Conservation (phyloP, 2,113 vertebrate genomes). For the Rhinoptilus africanus region DNA sequence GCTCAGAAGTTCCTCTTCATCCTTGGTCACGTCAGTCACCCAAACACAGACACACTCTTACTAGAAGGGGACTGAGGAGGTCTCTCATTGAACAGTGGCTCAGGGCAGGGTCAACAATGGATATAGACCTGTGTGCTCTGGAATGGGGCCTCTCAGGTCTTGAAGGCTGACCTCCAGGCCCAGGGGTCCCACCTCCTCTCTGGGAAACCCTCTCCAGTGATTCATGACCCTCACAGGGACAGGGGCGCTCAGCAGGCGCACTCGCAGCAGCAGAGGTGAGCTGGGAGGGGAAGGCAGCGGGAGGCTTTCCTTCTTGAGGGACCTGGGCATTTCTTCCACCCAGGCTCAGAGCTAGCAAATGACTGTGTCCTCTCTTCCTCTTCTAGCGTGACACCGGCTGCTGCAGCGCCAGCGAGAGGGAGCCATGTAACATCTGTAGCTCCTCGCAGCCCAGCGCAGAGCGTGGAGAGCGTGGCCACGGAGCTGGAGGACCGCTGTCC, state of each 20-base stretch:
- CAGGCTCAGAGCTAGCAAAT: too few species aligned
- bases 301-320: too few species aligned
- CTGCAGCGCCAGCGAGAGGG: not conserved
- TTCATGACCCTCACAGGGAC: too few species aligned
- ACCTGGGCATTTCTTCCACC: not conserved
- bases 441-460: not conserved
- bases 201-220: not conserved
- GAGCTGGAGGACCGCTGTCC: not conserved
- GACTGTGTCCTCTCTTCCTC: not conserved
- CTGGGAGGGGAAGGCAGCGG: not conserved
- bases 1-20: not conserved
- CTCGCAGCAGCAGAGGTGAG: not conserved
- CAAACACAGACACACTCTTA: accelerated
- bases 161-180: not conserved
- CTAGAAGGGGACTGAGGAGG: not conserved
- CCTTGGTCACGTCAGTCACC: not conserved
- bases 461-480: not conserved
- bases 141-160: not conserved
- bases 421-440: not conserved
- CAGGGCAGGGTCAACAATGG: not conserved
- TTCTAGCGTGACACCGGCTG: not conserved
- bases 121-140: not conserved
- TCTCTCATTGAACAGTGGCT: not conserved
- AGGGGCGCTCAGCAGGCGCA: accelerated
- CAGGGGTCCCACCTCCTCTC: not conserved